Evolutionary conservation across 2,888 invertebrate genomes (phyloP).

Genomic region (Trisateles emortualis): DNA sequence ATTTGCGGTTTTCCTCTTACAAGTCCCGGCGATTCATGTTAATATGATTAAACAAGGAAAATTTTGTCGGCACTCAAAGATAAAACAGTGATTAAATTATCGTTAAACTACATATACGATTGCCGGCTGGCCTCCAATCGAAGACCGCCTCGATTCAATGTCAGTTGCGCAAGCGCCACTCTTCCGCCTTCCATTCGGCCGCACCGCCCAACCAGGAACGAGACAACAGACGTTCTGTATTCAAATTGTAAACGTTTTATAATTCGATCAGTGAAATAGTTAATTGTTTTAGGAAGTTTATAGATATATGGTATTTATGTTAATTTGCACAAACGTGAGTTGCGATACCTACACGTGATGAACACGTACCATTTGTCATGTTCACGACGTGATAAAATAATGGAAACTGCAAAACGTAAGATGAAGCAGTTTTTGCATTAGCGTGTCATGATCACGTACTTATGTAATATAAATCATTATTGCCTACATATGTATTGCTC

Average conservation of each 20-base stretch:
- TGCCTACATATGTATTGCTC: not conserved
- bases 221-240: slow-evolving; percentile 57
- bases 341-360: slow-evolving; percentile 15
- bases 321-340: slow-evolving; percentile 30
- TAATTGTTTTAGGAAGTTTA: slow-evolving; percentile 31
- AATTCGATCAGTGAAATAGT: slow-evolving; percentile 34
- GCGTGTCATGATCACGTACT: slow-evolving; percentile 32
- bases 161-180: slow-evolving; percentile 84
- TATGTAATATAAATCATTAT: slow-evolving; percentile 20
- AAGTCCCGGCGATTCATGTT: slow-evolving; percentile 37
- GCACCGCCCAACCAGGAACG: slow-evolving; percentile 73
- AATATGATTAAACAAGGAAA: slow-evolving; percentile 51
- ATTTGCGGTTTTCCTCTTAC: slow-evolving; percentile 64
- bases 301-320: slow-evolving; percentile 18
- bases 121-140: slow-evolving; percentile 78
- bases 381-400: slow-evolving; percentile 27
- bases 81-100: slow-evolving; percentile 61
- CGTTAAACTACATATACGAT: slow-evolving; percentile 69
- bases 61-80: slow-evolving; percentile 37
- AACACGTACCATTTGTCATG: slow-evolving; percentile 9
- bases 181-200: slow-evolving; percentile 76
- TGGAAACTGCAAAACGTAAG: slow-evolving; percentile 24
- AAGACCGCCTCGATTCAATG: slow-evolving; percentile 80
- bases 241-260: slow-evolving; percentile 69
- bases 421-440: slow-evolving; percentile 22